Evolutionary conservation across 2,113 vertebrate genomes (phyloP).

Genomic region (Malurus elegans): DNA sequence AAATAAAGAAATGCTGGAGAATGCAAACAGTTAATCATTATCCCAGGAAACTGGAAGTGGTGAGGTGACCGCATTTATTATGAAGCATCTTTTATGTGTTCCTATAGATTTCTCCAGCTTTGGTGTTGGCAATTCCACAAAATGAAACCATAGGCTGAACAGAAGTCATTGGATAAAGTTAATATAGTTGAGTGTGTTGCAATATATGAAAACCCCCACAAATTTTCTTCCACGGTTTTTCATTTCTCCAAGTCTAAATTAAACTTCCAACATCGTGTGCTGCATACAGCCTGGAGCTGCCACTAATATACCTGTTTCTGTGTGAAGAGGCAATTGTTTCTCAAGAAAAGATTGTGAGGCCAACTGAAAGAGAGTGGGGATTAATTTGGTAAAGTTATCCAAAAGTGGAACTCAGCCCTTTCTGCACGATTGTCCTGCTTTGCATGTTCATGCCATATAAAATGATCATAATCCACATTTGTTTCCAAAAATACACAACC

Average conservation of each 20-base stretch:
- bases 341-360: not conserved
- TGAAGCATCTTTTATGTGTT: not conserved
- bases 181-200: slow-evolving; percentile 36
- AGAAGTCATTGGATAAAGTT: slow-evolving; percentile 32
- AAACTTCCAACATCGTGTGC: not conserved
- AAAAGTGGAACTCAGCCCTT: not conserved
- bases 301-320: slow-evolving; percentile 30
- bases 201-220: slow-evolving; percentile 15
- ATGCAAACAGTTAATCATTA: not conserved
- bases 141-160: slow-evolving; percentile 14
- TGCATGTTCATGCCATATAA: not conserved
- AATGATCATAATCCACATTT: not conserved
- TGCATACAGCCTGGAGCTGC: slow-evolving; percentile 19
- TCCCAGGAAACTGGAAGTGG: not conserved
- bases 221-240: slow-evolving; percentile 27
- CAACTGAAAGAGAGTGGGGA: not conserved
- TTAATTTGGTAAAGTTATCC: not conserved
- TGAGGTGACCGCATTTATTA: not conserved
- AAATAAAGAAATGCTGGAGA: not conserved
- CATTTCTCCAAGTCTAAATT: slow-evolving; percentile 52
- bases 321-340: slow-evolving; percentile 5
- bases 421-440: not conserved
- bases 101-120: not conserved
- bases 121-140: not conserved
- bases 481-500: not conserved